These are phyloP conservation scores for Lacerta agilis DNA, from an alignment of 2,797 vertebrate genomes.

Conservation along the genomic window DNA sequence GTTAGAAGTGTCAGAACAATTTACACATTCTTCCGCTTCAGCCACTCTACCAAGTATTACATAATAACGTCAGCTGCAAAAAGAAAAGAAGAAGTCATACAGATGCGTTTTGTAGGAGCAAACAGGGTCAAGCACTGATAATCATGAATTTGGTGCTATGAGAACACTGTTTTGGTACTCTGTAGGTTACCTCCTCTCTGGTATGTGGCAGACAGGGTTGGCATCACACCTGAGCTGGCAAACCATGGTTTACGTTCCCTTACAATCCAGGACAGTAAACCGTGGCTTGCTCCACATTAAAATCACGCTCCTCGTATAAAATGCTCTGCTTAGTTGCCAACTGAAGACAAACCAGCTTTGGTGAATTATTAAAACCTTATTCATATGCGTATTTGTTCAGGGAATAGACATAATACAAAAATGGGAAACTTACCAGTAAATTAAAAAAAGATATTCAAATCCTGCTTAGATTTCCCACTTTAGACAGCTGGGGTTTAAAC, in stretches of 20 bases:
- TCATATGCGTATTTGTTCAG: neutral
- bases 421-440: neutral
- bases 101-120: neutral
- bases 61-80: neutral
- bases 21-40: neutral
- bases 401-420: neutral
- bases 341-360: neutral
- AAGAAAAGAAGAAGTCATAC: neutral
- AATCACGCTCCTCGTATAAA: neutral
- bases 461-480: neutral
- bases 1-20: slow-evolving; percentile 15
- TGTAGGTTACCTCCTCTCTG: neutral
- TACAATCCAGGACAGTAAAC: neutral
- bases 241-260: neutral
- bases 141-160: too few species aligned
- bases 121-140: neutral
- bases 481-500: neutral
- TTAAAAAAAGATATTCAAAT: neutral
- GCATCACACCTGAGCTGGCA: neutral
- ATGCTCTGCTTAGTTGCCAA: neutral
- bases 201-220: neutral
- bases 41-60: neutral
- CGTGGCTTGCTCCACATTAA: neutral
- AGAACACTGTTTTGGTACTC: neutral
- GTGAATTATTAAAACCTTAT: neutral